phyloP scores from a whole-genome alignment of 2,888 invertebrate genomes.

The Ormia ochracea region DNA sequence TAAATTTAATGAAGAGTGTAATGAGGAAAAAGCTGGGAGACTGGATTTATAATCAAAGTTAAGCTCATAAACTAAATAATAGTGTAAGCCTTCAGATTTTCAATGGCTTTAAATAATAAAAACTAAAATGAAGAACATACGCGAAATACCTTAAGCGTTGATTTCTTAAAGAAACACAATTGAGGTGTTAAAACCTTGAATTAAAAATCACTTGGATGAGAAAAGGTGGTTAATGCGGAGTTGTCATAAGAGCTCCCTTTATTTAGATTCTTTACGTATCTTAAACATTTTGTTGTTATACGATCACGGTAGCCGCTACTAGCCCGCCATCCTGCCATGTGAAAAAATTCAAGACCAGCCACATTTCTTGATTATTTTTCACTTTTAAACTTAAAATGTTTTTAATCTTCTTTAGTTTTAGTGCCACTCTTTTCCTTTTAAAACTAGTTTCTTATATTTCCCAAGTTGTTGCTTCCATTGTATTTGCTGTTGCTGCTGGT shows the following conservation, averaged over 20 bases:
- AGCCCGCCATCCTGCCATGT: conserved; percentile 2
- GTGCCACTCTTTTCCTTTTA: conserved; percentile 34
- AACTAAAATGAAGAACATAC: neutral
- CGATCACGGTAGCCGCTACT: conserved; percentile 12
- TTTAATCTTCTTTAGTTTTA: conserved; percentile 30
- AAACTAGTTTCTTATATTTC: conserved; percentile 40
- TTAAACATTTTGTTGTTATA: conserved; percentile 31
- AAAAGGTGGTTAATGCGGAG: conserved; percentile 24
- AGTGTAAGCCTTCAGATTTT: conserved; percentile 43
- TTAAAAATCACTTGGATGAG: neutral
- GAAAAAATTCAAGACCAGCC: conserved; percentile 16
- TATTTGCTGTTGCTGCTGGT: neutral
- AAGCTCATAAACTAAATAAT: conserved; percentile 48
- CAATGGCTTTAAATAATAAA: neutral
- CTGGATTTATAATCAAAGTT: conserved; percentile 17
- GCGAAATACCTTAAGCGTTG: neutral
- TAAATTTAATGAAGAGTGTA: conserved; percentile 28
- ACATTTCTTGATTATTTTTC: conserved; percentile 28
- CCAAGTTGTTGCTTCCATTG: conserved; percentile 5
- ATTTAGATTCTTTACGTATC: conserved; percentile 3
- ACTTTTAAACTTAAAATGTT: conserved; percentile 21
- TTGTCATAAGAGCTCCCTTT: conserved; percentile 20
- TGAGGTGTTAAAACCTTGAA: conserved; percentile 56
- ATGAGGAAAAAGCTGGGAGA: neutral
- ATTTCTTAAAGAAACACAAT: conserved; percentile 33